These are phyloP conservation scores for Bugula neritina DNA, from an alignment of 2,888 invertebrate species.

Conservation along the genomic window DNA sequence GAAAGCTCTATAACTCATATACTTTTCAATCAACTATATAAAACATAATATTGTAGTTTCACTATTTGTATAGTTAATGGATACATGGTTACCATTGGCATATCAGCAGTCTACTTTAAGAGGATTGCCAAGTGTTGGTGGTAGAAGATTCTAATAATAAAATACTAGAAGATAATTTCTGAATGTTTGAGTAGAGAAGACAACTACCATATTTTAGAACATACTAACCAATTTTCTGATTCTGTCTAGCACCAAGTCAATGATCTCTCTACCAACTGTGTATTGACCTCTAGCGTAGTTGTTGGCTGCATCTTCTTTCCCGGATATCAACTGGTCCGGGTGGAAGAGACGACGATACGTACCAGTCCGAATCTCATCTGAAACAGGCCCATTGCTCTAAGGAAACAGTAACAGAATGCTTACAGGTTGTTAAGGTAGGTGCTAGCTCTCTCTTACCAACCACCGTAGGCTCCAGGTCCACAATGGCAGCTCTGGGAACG, in stretches of 20 bases:
- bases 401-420: not conserved
- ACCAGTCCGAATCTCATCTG: conserved; percentile 33
- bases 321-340: conserved; percentile 75
- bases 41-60: too few relatives aligned
- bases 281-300: conserved; percentile 50
- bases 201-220: too few relatives aligned
- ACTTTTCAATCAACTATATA: too few relatives aligned
- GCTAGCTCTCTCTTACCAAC: not conserved
- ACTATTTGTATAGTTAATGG: too few relatives aligned
- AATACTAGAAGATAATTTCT: too few relatives aligned
- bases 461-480: conserved; percentile 20
- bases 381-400: not conserved
- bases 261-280: conserved; percentile 31
- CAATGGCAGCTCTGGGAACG: not conserved
- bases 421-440: too few relatives aligned
- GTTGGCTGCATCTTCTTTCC: conserved; percentile 94
- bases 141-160: too few relatives aligned
- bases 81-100: too few relatives aligned
- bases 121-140: too few relatives aligned
- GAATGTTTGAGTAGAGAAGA: too few relatives aligned
- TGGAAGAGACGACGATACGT: conserved; percentile 34
- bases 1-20: too few relatives aligned
- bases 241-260: conserved; percentile 30
- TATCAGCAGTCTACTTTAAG: too few relatives aligned
- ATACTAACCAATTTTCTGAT: conserved; percentile 28